Percentiles rank a stretch among this genome's conserved stretches.
phyloP scores from a whole-genome alignment of 1,140 invertebrate species.

The Megathymus violae region DNA sequence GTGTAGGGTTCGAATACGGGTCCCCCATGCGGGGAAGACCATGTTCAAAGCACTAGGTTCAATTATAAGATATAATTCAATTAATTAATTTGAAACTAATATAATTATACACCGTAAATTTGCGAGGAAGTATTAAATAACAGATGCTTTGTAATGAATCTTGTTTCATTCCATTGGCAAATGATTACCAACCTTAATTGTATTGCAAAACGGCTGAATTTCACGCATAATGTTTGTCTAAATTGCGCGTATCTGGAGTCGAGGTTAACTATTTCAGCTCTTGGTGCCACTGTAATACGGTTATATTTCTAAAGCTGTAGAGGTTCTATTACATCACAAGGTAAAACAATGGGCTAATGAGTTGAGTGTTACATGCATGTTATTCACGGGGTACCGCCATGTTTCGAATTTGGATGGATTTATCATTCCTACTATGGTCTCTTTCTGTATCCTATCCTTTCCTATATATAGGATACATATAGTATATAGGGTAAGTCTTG shows the following conservation, averaged over 20 bases:
- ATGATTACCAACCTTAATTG: not conserved
- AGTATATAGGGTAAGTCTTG: no score
- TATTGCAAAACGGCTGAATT: not conserved
- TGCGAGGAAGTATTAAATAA: constrained; percentile 4
- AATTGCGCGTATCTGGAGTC: not conserved
- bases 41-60: no score
- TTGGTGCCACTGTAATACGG: not conserved
- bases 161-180: not conserved
- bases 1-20: no score
- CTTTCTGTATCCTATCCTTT: no score
- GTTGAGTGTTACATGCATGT: constrained; percentile 13
- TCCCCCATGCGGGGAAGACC: no score
- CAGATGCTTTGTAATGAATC: constrained; percentile 13
- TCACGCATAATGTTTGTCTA: not conserved
- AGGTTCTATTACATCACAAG: not conserved
- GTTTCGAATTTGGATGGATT: not conserved
- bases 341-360: constrained; percentile 17
- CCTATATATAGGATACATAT: no score
- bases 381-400: constrained; percentile 18
- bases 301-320: not conserved
- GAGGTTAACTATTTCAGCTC: not conserved
- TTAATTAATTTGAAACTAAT: no score
- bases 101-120: not conserved
- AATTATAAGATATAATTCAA: no score
- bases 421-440: no score